These are phyloP conservation scores for Hipposideros armiger DNA, from an alignment of 2,113 vertebrate species.

Conservation along the genomic window DNA sequence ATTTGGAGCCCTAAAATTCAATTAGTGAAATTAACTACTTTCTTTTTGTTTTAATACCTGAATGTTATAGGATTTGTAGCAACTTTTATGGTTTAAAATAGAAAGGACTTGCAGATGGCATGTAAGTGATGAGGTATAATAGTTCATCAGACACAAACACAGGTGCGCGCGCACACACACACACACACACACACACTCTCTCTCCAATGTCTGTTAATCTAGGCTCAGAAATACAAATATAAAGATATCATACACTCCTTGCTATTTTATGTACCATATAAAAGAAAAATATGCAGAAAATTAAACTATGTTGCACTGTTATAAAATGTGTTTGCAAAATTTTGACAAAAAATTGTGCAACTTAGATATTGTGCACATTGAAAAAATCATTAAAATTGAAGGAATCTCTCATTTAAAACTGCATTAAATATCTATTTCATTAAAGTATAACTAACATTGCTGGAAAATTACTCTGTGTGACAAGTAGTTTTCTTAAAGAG, in stretches of 20 bases:
- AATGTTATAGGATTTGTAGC: neutral
- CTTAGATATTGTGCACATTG: neutral
- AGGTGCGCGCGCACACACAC: too few species aligned
- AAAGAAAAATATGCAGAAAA: neutral
- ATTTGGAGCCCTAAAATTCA: neutral
- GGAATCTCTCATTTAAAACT: neutral
- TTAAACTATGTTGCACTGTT: neutral
- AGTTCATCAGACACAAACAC: neutral
- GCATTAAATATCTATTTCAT: neutral
- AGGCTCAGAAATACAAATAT: constrained; percentile 36
- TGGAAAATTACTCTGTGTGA: neutral
- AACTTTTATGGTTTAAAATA: neutral
- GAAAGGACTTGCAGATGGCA: neutral
- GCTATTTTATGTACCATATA: neutral
- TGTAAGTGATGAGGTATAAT: neutral
- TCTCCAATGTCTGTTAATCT: neutral
- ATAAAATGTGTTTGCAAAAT: neutral
- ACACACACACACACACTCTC: neutral
- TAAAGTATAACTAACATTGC: neutral
- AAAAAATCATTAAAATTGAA: neutral
- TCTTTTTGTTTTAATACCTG: neutral
- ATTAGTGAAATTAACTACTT: neutral
- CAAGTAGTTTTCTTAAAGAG: neutral
- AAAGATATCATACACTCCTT: neutral
- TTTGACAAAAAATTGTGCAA: neutral